These are phyloP conservation scores for Vollenhovia emeryi DNA, from an alignment of 1,140 invertebrate species.

Conservation along the genomic window DNA sequence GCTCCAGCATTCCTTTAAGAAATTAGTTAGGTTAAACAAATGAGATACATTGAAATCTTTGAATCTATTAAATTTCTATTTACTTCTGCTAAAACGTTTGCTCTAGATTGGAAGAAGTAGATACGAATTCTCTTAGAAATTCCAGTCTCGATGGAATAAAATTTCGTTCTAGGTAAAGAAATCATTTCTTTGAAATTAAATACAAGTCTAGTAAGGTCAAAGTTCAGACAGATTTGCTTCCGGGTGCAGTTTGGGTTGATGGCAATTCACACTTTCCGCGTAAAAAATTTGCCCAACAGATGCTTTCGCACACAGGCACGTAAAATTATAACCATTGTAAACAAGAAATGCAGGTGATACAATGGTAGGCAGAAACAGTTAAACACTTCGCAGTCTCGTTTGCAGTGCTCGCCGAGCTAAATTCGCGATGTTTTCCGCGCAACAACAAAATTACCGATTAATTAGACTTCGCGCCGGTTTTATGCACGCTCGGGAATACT, in stretches of 20 bases:
- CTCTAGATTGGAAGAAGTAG: no score
- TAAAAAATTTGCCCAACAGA: neutral
- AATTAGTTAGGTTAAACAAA: no score
- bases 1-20: no score
- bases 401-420: neutral
- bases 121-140: no score
- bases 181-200: no score
- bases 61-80: no score
- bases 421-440: slow-evolving; percentile 3
- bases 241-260: neutral
- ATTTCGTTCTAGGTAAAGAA: no score
- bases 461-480: slow-evolving; percentile 35
- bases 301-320: neutral
- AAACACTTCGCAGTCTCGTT: neutral
- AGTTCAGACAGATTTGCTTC: no score
- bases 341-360: neutral
- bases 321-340: neutral
- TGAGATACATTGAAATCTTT: no score
- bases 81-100: no score
- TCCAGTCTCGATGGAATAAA: no score
- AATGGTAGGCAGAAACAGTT: neutral
- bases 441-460: slow-evolving; percentile 28
- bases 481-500: slow-evolving; percentile 15
- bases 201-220: no score
- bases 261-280: neutral